Evolutionary conservation across 2,888 invertebrate species (phyloP), one percentile per base, ranked within the genome.

Genomic region (Hypomecis atomaria): DNA sequence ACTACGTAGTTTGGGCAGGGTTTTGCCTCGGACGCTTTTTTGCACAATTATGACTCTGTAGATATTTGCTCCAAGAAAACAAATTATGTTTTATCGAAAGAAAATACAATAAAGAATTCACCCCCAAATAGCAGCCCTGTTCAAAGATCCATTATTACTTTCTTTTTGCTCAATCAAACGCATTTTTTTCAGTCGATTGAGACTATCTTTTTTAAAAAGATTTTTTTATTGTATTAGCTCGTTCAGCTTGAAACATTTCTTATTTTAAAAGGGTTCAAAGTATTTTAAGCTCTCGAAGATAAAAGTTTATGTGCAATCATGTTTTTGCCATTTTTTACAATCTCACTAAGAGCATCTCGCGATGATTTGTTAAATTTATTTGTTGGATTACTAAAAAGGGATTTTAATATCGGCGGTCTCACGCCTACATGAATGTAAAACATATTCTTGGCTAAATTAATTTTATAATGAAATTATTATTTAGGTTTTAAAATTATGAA

Each of bases 101-200:
- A 6, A 49, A 69, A 69, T 38, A 52, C 48, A 62, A 56, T 62
- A 59, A 45, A 60, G 62, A 69, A 62, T 58, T 67, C 64, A 48
- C 47, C 54, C 59, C 53, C 40, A 67, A 70, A 70, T 65, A 70
- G 62, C 67, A 69, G 65, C 70, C 66, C 70, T 65, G 61, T 71
- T 58, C 60, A 71, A 54, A 66, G 47, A 68, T 60, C 65, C 59
- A 72, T 70, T 72, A 65, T 69, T 65, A 49, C 60, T 56, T 56
- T 71, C 59, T 59, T 71, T 74, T 70, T 70, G 57, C 71, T 64
- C 71, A 73, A 74, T 77, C 71, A 72, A 70, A 66, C 59, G 62
- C 49, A 11, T 52, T 67, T 70, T 73, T 75, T 74, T 66, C 65
- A 47, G 62, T 61, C 57, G 43, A 67, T 66, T 69, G 42, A 61